phyloP scores from a whole-genome alignment of 2,797 vertebrate genomes.

The Prunella strophiata region DNA sequence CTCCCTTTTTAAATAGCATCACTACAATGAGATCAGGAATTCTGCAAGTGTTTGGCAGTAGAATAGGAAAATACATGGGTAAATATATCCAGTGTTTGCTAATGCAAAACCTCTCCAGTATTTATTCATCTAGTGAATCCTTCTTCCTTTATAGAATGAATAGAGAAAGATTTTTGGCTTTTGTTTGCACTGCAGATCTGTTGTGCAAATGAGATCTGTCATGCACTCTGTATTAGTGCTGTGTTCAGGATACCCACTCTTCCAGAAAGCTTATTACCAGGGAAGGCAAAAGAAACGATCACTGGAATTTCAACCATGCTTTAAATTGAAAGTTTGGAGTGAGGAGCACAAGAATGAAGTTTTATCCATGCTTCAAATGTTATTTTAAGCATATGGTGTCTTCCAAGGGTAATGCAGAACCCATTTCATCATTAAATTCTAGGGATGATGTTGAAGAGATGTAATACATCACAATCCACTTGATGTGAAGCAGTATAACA shows the following conservation, averaged over 20 bases:
- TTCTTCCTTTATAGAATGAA: background rate
- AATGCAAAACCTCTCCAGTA: background rate
- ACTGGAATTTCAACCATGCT: background rate
- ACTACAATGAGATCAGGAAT: background rate
- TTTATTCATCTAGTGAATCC: background rate
- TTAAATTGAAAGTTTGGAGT: background rate
- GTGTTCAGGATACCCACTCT: background rate
- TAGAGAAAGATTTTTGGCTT: background rate
- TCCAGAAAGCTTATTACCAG: constrained; percentile 41
- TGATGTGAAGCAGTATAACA: background rate
- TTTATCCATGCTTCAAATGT: background rate
- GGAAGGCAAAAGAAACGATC: background rate
- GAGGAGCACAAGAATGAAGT: background rate
- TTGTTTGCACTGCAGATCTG: constrained; percentile 14
- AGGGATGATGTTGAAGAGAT: background rate
- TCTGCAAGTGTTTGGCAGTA: background rate
- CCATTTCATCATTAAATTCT: background rate
- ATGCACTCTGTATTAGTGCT: background rate
- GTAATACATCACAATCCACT: background rate
- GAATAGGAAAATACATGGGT: background rate
- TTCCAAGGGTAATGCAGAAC: background rate
- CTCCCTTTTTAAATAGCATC: background rate
- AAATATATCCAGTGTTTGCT: background rate
- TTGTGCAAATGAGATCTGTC: constrained; percentile 41
- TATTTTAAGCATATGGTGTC: background rate